These are phyloP conservation scores for Drosophila quinaria DNA, from an alignment of 2,888 invertebrate species.

Conservation along the genomic window DNA sequence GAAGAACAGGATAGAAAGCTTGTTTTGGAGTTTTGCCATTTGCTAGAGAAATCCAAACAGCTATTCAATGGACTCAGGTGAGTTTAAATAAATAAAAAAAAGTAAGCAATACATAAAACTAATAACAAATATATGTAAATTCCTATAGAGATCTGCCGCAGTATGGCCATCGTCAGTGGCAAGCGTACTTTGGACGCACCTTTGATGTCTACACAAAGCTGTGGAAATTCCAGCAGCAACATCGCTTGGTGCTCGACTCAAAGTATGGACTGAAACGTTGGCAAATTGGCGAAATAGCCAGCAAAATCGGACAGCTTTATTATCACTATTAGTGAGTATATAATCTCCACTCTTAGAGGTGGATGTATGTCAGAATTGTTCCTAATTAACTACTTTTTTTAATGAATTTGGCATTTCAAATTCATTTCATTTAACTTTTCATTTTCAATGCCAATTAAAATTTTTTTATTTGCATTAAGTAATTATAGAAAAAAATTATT, in stretches of 20 bases:
- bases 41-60: constrained; percentile 98
- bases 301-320: constrained; percentile 99
- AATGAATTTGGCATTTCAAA: too few species aligned
- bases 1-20: constrained; percentile 96
- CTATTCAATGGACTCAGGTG: constrained; percentile 98
- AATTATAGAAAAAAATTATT: too few species aligned
- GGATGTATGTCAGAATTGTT: too few species aligned
- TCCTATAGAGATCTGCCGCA: constrained; percentile 95
- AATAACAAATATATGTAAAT: background rate
- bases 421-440: too few species aligned
- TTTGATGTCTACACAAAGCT: constrained; percentile 99
- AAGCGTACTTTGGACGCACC: constrained; percentile 97
- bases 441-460: too few species aligned
- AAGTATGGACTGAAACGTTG: constrained; percentile 98
- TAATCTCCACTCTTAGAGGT: background rate
- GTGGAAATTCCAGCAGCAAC: constrained; percentile 99
- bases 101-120: background rate
- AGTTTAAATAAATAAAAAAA: background rate
- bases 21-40: constrained; percentile 97
- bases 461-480: too few species aligned
- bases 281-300: constrained; percentile 99
- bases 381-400: too few species aligned
- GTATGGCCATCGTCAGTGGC: constrained; percentile 99
- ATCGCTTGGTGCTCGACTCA: constrained; percentile 94
- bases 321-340: constrained; percentile 98